Percentiles rank a stretch among this genome's conserved stretches.
Conservation (phyloP, 2,888 invertebrate species). For the Tetheella fluctuosa region DNA sequence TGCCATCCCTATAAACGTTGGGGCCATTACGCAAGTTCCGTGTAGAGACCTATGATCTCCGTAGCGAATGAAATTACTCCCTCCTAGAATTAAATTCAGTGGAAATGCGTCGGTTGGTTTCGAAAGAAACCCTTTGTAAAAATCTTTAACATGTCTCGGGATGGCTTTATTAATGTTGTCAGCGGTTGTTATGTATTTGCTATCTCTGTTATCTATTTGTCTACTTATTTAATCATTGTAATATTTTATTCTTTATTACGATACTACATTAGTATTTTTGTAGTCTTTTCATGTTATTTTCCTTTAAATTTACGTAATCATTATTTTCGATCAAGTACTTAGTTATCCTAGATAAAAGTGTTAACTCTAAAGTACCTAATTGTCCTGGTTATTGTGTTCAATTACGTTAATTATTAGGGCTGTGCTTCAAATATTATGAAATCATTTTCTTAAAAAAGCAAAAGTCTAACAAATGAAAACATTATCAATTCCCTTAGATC, state of each 20-base stretch:
- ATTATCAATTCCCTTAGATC: not conserved
- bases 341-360: not conserved
- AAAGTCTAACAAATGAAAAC: not conserved
- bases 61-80: slow-evolving; percentile 14
- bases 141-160: not conserved
- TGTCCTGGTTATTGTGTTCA: not conserved
- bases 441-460: not conserved
- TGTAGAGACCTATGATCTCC: slow-evolving; percentile 19
- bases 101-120: not conserved
- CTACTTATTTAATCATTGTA: not conserved
- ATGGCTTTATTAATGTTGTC: not conserved
- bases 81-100: slow-evolving; percentile 4
- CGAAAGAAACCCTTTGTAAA: not conserved
- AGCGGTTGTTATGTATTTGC: not conserved
- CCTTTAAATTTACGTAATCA: not conserved
- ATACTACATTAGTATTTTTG: not conserved
- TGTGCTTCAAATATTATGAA: not conserved
- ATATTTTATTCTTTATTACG: not conserved
- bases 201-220: not conserved
- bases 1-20: slow-evolving; percentile 13
- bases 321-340: not conserved
- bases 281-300: not conserved
- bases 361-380: not conserved
- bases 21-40: slow-evolving; percentile 12
- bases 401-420: not conserved